Percentiles rank a stretch among this genome's conserved stretches.
Evolutionary conservation across 2,113 vertebrate genomes (phyloP).

Genomic region (Xenopus borealis): DNA sequence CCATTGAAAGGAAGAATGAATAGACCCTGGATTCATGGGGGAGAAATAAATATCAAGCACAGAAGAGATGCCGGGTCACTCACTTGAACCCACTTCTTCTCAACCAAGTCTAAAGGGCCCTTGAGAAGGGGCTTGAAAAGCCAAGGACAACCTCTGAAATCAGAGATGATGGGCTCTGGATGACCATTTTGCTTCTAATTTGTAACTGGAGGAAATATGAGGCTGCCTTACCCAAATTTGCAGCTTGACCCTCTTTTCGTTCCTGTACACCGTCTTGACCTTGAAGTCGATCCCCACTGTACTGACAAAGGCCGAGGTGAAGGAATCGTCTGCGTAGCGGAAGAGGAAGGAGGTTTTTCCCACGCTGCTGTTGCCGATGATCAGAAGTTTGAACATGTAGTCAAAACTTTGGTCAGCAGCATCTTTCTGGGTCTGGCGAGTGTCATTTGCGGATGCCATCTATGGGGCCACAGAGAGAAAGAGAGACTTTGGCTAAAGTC

Average conservation of each 20-base stretch:
- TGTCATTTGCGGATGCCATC: slow-evolving; percentile 80
- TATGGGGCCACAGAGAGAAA: slow-evolving; percentile 6
- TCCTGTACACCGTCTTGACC: slow-evolving; percentile 87
- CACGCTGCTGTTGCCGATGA: slow-evolving; percentile 89
- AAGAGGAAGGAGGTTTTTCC: slow-evolving; percentile 92
- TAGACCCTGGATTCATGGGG: too few relatives aligned
- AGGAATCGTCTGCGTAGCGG: slow-evolving; percentile 87
- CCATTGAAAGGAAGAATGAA: too few relatives aligned
- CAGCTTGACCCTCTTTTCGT: slow-evolving; percentile 88
- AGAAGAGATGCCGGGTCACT: too few relatives aligned
- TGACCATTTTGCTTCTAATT: too few relatives aligned
- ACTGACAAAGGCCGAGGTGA: slow-evolving; percentile 86
- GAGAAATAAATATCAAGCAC: too few relatives aligned
- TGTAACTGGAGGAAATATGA: background rate
- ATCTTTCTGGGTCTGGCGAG: slow-evolving; percentile 72
- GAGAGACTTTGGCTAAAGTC: too few relatives aligned
- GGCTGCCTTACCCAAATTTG: slow-evolving; percentile 83
- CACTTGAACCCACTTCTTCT: too few relatives aligned
- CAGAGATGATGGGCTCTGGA: too few relatives aligned
- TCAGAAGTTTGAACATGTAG: slow-evolving; percentile 91
- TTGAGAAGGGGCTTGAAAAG: too few relatives aligned
- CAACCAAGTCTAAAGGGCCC: too few relatives aligned
- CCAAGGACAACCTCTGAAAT: too few relatives aligned
- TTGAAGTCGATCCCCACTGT: slow-evolving; percentile 93
- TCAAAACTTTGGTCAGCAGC: slow-evolving; percentile 89